Evolutionary conservation across 2,888 invertebrate genomes (phyloP), one percentile per base, ranked within the genome.

Genomic region (Cheilosia vernalis): DNA sequence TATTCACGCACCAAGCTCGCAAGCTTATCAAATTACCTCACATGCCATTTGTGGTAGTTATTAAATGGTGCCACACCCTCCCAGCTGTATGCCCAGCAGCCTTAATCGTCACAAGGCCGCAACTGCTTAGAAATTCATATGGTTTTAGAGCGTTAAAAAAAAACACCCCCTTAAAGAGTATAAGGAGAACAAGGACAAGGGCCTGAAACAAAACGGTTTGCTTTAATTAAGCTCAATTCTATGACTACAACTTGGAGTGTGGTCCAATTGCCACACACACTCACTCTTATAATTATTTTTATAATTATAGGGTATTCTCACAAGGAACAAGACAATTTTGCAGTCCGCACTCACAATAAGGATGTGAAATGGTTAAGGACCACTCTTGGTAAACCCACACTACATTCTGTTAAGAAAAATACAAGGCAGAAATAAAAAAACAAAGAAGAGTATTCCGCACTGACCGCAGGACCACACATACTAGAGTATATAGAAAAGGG

Each of bases 11-110:
- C 69, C 63, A 56, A 78, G 69, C 27, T 78, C 69, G 30, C 30
- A 70, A 63, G 69, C 56, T 78, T 56, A 70, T 63, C 47, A 78
- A 78, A 78, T 78, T 78, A 78, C 49, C 69, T 69, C 67, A 60
- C 63, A 78, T 70, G 61, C 69, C 63, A 55, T 63, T 78, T 27
- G 24, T 15, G 27, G 49, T 10, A 21, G 77, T 47, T 63, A 69
- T 69, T 78, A 63, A 61, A 69, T 19, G 63, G 40, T 55, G 61
- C 69, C 61, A 61, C 78, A 66, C 47, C 69, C 47, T 60, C n/a
- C 37, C 33, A 47, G 9, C 66, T 49, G n/a, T 7, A 7, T 30
- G 19, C n/a, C 42, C 24, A 15, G 5, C 30, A 55, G 17, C 27
- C 40, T 42, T 27, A 24, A 44, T 6, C 24, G 15, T 13, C 6